phyloP scores from a whole-genome alignment of 2,113 vertebrate genomes.

The Brachypodius melanocephalos region DNA sequence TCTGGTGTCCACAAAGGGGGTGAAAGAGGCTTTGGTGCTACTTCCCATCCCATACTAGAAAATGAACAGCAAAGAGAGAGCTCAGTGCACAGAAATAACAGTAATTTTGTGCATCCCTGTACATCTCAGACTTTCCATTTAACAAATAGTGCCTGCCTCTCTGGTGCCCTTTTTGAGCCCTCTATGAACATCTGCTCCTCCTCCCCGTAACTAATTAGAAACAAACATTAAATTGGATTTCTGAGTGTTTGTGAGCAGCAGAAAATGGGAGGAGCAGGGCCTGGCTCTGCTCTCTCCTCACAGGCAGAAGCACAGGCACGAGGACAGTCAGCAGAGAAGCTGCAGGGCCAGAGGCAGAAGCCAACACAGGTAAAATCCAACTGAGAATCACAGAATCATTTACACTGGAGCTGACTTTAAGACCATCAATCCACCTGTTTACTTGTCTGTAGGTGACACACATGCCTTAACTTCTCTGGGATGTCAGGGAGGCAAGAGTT shows the following conservation, averaged over 20 bases:
- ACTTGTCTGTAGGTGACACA: not conserved
- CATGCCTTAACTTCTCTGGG: not conserved
- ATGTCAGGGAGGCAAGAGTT: accelerated
- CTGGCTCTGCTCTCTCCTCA: not conserved
- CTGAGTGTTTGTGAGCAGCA: not conserved
- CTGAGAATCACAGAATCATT: not conserved
- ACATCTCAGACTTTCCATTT: not conserved
- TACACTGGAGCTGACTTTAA: not conserved
- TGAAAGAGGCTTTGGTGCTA: constrained; percentile 95
- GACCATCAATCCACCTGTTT: not conserved
- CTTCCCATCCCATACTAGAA: constrained; percentile 88
- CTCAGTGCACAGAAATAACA: not conserved
- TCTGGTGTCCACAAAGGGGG: constrained; percentile 94
- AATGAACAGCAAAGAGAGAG: not conserved
- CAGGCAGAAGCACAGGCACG: not conserved
- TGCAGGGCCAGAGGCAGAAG: not conserved
- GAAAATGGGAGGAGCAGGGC: not conserved
- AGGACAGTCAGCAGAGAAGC: not conserved
- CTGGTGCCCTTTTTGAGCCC: accelerated
- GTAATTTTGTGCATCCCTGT: not conserved
- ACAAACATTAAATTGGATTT: not conserved
- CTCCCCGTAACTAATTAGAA: not conserved
- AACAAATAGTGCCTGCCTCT: not conserved
- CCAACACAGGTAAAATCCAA: not conserved
- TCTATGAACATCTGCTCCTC: not conserved